Evolutionary conservation across 2,113 vertebrate genomes (phyloP).

Genomic region (Aviceda subcristata): DNA sequence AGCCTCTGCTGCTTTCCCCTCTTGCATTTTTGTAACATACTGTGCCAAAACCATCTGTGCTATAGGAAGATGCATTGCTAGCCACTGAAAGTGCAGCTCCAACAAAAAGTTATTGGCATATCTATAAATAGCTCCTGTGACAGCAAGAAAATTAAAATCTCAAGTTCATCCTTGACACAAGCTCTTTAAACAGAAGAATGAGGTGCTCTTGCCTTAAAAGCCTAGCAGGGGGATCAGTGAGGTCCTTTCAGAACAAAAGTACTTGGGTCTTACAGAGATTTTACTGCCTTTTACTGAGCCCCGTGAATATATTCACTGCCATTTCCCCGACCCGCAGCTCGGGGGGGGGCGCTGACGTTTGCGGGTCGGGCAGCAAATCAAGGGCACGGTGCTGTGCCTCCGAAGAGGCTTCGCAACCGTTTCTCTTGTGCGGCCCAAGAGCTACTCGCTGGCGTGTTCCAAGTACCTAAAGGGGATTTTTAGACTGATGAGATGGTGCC

Average conservation of each 20-base stretch:
- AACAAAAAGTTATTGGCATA: background rate
- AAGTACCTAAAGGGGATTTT: background rate
- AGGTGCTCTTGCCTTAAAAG: background rate
- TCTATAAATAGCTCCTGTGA: conserved; percentile 14
- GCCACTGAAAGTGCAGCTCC: background rate
- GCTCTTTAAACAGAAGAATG: background rate
- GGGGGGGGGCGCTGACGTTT: rapidly evolving
- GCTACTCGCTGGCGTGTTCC: background rate
- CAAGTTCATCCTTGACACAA: background rate
- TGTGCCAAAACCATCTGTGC: background rate
- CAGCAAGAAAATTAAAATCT: conserved; percentile 15
- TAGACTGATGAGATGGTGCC: background rate
- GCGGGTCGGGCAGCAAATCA: background rate
- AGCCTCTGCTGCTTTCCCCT: background rate
- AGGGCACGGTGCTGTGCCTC: background rate
- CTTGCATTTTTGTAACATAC: rapidly evolving
- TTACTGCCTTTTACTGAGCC: background rate
- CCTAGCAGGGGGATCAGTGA: background rate
- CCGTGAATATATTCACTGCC: rapidly evolving
- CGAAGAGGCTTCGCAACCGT: background rate
- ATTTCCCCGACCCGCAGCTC: rapidly evolving
- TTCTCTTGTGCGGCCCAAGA: background rate
- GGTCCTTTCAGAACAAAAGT: background rate
- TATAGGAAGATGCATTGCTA: background rate
- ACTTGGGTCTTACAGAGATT: background rate